These are phyloP conservation scores for Gopherus evgoodei DNA, from an alignment of 2,113 vertebrate genomes.

Conservation along the genomic window DNA sequence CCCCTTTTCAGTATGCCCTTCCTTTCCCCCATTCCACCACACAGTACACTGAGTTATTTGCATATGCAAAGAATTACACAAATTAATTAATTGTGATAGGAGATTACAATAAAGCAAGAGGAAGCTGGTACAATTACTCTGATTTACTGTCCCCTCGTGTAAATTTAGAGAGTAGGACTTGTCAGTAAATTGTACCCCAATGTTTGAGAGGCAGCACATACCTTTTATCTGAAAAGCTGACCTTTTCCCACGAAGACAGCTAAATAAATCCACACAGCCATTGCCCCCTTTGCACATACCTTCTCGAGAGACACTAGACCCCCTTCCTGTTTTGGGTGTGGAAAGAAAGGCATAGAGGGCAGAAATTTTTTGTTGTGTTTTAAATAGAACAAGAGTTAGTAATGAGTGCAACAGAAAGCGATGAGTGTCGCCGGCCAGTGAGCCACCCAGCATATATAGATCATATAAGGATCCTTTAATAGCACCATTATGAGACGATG, in stretches of 20 bases:
- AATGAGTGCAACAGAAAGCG: background rate
- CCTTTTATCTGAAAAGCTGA: background rate
- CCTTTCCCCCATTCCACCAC: background rate
- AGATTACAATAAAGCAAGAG: background rate
- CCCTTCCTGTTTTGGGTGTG: background rate
- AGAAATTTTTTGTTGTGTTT: background rate
- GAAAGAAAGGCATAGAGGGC: background rate
- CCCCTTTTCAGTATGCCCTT: background rate
- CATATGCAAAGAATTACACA: background rate
- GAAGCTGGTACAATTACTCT: background rate
- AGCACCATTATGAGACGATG: background rate
- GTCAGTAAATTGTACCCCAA: background rate
- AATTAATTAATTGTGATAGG: background rate
- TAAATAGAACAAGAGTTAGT: constrained; percentile 17
- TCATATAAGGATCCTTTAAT: constrained; percentile 36
- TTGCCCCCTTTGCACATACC: background rate
- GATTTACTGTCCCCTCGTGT: background rate
- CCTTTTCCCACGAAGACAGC: background rate
- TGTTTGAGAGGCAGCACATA: background rate
- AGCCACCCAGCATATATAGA: background rate
- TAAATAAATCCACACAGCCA: background rate
- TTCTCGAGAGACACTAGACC: background rate
- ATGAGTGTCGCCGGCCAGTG: background rate
- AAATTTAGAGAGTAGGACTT: background rate
- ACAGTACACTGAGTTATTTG: too few relatives aligned